A percentile compares a stretch with the other conserved stretches of the same genome.
These are phyloP conservation scores for Leptura quadrifasciata DNA, from an alignment of 2,888 invertebrate species.

Conservation along the genomic window DNA sequence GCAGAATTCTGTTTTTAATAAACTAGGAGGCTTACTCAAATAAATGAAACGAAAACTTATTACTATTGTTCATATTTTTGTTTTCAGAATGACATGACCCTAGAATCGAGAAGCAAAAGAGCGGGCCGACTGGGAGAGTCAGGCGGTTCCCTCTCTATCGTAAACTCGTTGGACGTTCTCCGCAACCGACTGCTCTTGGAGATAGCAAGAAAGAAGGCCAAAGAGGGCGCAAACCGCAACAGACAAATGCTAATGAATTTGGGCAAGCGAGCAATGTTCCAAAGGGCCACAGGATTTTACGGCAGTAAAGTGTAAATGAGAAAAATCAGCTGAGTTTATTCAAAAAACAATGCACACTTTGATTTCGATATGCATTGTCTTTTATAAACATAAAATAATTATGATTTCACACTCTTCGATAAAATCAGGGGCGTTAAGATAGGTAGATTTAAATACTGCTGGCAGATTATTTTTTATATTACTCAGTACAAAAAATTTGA, in stretches of 20 bases:
- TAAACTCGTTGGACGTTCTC: conserved; percentile 90
- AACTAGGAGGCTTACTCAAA: too few relatives aligned
- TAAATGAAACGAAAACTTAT: too few relatives aligned
- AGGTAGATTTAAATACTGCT: background rate
- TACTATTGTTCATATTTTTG: background rate
- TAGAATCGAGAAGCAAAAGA: conserved; percentile 52
- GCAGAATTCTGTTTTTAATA: too few relatives aligned
- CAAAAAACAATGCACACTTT: background rate
- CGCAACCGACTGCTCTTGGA: conserved; percentile 88
- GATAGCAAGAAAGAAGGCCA: conserved; percentile 88
- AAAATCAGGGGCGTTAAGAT: conserved; percentile 29
- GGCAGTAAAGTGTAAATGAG: conserved; percentile 62
- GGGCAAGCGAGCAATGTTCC: conserved; percentile 79
- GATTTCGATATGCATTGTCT: background rate
- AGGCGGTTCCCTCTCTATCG: conserved; percentile 81
- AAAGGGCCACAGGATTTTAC: conserved; percentile 56
- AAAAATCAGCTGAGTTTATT: background rate
- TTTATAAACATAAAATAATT: background rate
- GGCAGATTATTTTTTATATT: conserved; percentile 1
- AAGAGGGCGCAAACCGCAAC: conserved; percentile 85
- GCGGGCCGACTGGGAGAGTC: conserved; percentile 58
- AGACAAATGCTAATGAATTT: conserved; percentile 84
- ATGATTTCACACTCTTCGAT: background rate
- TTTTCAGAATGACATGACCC: conserved; percentile 51
- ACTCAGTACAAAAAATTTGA: background rate